These are phyloP conservation scores for Cyanistes caeruleus DNA, from an alignment of 2,113 vertebrate genomes.

Conservation along the genomic window DNA sequence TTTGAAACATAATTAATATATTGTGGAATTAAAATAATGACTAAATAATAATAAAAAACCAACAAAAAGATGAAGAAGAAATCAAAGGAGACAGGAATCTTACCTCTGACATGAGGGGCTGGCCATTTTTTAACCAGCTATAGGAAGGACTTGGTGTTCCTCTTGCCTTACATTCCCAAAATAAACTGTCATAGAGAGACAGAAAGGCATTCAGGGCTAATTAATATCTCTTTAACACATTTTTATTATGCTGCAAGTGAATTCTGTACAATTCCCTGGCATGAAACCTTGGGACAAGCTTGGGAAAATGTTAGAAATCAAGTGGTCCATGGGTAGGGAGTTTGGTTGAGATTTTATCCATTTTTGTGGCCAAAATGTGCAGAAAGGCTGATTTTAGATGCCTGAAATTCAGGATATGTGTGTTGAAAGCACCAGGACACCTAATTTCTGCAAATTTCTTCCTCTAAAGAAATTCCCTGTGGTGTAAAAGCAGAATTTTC, in stretches of 20 bases:
- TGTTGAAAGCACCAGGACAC: not conserved
- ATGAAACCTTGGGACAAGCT: not conserved
- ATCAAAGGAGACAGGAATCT: not conserved
- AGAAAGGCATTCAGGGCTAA: conserved; percentile 75
- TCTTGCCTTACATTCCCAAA: conserved; percentile 88
- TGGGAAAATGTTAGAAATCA: not conserved
- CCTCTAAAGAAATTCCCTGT: not conserved
- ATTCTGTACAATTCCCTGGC: not conserved
- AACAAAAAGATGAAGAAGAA: not conserved
- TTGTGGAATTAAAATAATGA: not conserved
- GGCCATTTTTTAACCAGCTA: conserved; percentile 88
- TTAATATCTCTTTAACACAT: not conserved
- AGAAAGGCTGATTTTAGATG: not conserved
- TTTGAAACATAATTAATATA: not conserved
- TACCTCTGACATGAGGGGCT: conserved; percentile 79
- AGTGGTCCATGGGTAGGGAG: not conserved
- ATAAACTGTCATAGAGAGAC: conserved; percentile 83
- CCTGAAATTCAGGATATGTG: not conserved
- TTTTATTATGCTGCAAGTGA: not conserved
- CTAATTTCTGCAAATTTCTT: not conserved
- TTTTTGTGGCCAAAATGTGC: not conserved
- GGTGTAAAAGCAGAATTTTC: not conserved
- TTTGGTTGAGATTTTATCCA: not conserved
- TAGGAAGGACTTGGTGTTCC: conserved; percentile 84
- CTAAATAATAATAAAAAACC: not conserved